Percentiles rank a stretch among this genome's conserved stretches.
Conservation (phyloP, 2,113 vertebrate species). For the Triplophysa rosa region DNA sequence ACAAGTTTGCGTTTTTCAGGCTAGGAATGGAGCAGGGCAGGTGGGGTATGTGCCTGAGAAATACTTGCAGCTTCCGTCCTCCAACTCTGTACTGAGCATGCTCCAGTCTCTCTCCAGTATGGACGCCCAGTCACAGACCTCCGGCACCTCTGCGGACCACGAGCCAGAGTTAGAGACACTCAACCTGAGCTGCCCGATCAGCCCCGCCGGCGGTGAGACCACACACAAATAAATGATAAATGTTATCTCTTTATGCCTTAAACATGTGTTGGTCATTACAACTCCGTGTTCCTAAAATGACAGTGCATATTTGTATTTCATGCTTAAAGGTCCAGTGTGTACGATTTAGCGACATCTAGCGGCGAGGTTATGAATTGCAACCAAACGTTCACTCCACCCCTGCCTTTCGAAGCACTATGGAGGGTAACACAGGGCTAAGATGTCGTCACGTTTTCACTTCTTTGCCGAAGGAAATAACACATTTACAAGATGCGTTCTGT, state of each 20-base stretch:
- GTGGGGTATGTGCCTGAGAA: conserved; percentile 97
- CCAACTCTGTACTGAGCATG: conserved; percentile 96
- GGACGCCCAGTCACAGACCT: conserved; percentile 91
- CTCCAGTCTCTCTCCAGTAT: conserved; percentile 90
- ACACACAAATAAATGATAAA: not conserved
- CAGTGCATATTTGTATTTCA: not conserved
- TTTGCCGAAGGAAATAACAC: no score
- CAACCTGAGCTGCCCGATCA: conserved; percentile 84
- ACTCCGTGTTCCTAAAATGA: not conserved
- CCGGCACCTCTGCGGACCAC: conserved; percentile 89
- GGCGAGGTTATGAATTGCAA: no score
- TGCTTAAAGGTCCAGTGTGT: not conserved
- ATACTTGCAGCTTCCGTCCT: conserved; percentile 94
- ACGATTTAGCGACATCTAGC: no score
- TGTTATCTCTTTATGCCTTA: not conserved
- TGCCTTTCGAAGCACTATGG: no score
- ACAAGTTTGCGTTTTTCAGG: conserved; percentile 69
- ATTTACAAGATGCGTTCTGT: no score
- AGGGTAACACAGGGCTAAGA: no score
- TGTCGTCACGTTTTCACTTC: no score
- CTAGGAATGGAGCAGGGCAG: conserved; percentile 89
- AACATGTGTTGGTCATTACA: not conserved
- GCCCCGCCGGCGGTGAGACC: conserved; percentile 85
- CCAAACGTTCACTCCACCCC: no score
- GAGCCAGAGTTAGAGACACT: conserved; percentile 63